A percentile compares a stretch with the other conserved stretches of the same genome.
Conservation (phyloP, 1,140 invertebrate genomes). For the Brachionus rubens region DNA sequence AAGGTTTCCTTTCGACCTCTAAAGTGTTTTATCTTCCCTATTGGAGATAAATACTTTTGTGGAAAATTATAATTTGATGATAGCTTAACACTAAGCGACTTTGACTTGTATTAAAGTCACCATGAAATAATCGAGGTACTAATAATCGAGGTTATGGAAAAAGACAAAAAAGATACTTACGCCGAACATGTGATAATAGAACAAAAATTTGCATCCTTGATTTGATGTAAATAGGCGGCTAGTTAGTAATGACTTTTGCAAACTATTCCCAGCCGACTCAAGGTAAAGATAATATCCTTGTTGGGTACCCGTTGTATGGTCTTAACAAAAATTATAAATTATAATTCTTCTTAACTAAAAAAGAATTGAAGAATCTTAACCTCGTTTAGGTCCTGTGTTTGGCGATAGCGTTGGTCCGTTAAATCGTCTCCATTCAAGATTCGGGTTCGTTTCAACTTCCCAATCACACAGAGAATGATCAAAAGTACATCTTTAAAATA, state of each 20-base stretch:
- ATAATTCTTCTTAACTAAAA: background rate
- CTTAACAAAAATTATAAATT: background rate
- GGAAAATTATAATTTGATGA: too few species aligned
- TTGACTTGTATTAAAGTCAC: too few species aligned
- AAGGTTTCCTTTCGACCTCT: too few species aligned
- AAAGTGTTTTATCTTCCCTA: too few species aligned
- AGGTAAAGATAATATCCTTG: conserved; percentile 38
- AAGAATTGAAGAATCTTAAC: background rate
- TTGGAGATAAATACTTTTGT: too few species aligned
- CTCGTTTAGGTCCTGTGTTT: conserved; percentile 43
- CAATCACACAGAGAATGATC: conserved; percentile 54
- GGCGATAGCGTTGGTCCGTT: conserved; percentile 10
- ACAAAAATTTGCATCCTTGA: background rate
- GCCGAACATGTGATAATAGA: conserved; percentile 48
- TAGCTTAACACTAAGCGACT: too few species aligned
- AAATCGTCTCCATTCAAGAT: conserved; percentile 39
- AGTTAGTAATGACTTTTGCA: conserved; percentile 50
- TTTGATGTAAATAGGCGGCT: conserved; percentile 49
- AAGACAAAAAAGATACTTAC: too few species aligned
- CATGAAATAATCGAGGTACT: too few species aligned
- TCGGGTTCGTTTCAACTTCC: conserved; percentile 38
- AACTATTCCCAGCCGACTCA: conserved; percentile 48
- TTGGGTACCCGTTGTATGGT: conserved; percentile 43
- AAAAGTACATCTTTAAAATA: conserved; percentile 48
- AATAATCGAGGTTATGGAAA: too few species aligned